These are phyloP conservation scores for Lasioglossum figueresi DNA, from an alignment of 2,888 invertebrate species.

Conservation along the genomic window DNA sequence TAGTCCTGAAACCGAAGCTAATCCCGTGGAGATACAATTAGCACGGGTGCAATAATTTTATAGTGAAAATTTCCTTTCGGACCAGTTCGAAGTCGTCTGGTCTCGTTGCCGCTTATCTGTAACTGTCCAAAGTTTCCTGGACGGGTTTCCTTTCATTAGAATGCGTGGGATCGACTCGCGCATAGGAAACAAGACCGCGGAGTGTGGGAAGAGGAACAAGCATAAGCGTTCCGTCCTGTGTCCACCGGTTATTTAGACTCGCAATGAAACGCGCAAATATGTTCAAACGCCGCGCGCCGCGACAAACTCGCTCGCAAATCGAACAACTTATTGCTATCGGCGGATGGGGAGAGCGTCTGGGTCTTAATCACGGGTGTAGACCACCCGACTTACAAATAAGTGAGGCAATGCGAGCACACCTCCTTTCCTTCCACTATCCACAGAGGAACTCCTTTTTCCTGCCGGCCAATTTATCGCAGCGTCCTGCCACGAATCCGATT, in stretches of 20 bases:
- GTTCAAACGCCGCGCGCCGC: slow-evolving; percentile 19
- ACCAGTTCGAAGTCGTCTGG: background rate
- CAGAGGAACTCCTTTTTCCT: slow-evolving; percentile 26
- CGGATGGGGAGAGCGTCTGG: slow-evolving; percentile 22
- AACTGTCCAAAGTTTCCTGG: background rate
- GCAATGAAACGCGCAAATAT: slow-evolving; percentile 50
- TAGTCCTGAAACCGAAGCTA: background rate
- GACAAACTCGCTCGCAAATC: slow-evolving; percentile 60
- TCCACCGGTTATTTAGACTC: slow-evolving; percentile 41
- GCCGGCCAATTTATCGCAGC: slow-evolving; percentile 28
- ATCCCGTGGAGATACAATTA: slow-evolving; percentile 1
- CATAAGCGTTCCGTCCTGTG: background rate
- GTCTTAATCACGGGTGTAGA: slow-evolving; percentile 53
- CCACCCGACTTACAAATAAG: slow-evolving; percentile 45
- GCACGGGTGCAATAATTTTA: background rate
- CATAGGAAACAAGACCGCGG: slow-evolving; percentile 8
- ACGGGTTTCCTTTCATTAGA: slow-evolving; percentile 9
- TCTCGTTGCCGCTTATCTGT: background rate
- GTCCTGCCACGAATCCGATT: slow-evolving; percentile 41
- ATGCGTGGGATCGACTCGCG: slow-evolving; percentile 23
- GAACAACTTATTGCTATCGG: slow-evolving; percentile 55
- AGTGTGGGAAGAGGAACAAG: slow-evolving; percentile 26
- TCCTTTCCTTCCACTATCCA: background rate
- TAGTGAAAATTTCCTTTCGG: background rate
- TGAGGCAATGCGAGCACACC: slow-evolving; percentile 19